These are phyloP conservation scores for Haliclona indistincta DNA, from an alignment of 37 sponge, comb jelly and placozoan genomes.

Conservation along the genomic window DNA sequence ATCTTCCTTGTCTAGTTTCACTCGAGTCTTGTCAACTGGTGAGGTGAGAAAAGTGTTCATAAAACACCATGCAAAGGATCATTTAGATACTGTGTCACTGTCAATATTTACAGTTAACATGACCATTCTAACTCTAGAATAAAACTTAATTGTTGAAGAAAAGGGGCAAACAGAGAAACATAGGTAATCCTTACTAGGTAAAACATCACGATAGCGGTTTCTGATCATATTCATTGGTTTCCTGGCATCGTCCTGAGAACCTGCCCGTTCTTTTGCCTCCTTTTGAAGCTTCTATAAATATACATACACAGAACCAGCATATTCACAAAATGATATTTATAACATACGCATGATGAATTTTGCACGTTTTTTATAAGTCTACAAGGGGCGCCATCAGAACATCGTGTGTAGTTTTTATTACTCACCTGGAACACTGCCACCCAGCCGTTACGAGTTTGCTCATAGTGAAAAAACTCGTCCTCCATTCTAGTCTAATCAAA, in stretches of 20 bases:
- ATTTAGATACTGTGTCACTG: too few species aligned
- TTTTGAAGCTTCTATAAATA: constrained; percentile 51
- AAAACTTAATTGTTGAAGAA: too few species aligned
- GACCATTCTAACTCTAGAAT: too few species aligned
- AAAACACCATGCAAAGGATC: too few species aligned
- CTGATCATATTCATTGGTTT: constrained; percentile 64
- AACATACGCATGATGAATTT: neutral
- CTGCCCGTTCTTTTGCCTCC: constrained; percentile 55
- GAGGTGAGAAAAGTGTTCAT: neutral
- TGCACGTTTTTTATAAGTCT: neutral
- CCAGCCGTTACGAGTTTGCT: neutral
- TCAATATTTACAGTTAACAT: too few species aligned
- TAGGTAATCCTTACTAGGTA: constrained; percentile 64
- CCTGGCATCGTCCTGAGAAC: constrained; percentile 61
- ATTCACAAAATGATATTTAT: neutral
- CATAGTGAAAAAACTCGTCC: neutral
- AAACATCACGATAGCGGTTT: constrained; percentile 85
- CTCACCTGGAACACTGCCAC: neutral
- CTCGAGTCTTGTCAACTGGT: constrained; percentile 80
- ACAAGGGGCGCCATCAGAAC: neutral
- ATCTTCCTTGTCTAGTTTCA: constrained; percentile 50
- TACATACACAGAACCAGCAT: neutral
- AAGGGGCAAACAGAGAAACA: neutral
- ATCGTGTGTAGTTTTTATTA: neutral
- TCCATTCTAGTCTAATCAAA: neutral